A percentile compares a stretch with the other conserved stretches of the same genome.
Evolutionary conservation across 2,797 vertebrate species (phyloP).

Genomic region (Pachyuromys duprasi): DNA sequence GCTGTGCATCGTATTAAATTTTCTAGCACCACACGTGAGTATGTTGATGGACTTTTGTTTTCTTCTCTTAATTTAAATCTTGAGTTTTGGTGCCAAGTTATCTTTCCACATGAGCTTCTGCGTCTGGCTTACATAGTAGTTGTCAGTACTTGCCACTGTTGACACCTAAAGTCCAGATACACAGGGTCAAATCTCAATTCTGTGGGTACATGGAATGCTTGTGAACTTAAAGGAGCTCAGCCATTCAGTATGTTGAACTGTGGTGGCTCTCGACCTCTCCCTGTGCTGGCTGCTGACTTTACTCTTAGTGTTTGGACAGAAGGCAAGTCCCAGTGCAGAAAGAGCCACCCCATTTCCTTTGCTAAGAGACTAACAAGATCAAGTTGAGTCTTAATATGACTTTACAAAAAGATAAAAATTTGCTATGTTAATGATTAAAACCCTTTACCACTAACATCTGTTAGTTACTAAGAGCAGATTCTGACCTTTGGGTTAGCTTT

Average conservation of each 20-base stretch:
- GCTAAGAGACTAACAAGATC: background rate
- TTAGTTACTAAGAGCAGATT: no score
- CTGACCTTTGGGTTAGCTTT: no score
- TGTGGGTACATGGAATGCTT: background rate
- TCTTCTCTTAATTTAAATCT: slow-evolving; percentile 71
- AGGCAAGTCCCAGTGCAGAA: no score
- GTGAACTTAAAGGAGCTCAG: background rate
- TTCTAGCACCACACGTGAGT: slow-evolving; percentile 83
- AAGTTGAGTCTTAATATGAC: background rate
- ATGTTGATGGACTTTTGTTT: slow-evolving; percentile 78
- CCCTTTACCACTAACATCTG: no score
- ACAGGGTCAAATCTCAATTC: background rate
- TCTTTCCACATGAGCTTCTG: slow-evolving; percentile 78
- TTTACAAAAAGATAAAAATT: background rate
- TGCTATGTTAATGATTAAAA: background rate
- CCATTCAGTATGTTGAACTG: background rate
- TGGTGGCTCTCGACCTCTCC: background rate
- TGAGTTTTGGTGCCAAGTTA: slow-evolving; percentile 89
- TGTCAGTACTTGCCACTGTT: background rate
- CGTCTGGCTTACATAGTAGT: background rate
- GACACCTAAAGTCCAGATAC: background rate
- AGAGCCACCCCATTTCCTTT: background rate
- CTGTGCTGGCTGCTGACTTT: background rate
- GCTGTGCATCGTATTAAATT: slow-evolving; percentile 83
- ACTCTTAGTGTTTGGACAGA: background rate